Evolutionary conservation across 2,797 vertebrate genomes (phyloP).

Genomic region (Phalanger gymnotis): DNA sequence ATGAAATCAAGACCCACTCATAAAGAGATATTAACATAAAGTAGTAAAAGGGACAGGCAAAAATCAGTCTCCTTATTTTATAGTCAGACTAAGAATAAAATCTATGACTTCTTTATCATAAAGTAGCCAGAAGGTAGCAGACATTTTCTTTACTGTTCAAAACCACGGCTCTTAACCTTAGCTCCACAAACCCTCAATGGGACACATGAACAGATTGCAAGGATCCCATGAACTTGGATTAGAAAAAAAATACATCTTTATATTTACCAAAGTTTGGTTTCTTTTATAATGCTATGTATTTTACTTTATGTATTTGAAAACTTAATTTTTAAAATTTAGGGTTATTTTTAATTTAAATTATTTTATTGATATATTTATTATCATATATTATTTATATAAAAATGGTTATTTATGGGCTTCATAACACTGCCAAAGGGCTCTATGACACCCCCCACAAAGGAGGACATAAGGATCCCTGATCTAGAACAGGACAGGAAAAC

Average conservation of each 20-base stretch:
- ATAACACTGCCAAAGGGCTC: not conserved
- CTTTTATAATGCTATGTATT: not conserved
- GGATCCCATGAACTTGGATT: not conserved
- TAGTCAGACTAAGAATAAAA: not conserved
- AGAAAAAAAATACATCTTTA: not conserved
- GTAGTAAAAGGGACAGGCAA: not conserved
- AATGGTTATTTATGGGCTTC: not conserved
- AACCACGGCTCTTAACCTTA: not conserved
- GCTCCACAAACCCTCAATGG: not conserved
- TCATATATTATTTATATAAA: no score
- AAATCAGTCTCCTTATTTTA: not conserved
- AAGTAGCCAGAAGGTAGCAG: not conserved
- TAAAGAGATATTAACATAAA: not conserved
- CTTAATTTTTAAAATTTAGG: no score
- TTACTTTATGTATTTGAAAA: no score
- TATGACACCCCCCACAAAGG: no score
- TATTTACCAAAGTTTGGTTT: not conserved
- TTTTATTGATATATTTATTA: no score
- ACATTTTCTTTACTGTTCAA: not conserved
- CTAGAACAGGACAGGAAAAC: not conserved
- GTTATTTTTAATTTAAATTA: no score
- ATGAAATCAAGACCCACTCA: fast-evolving
- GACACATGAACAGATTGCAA: not conserved
- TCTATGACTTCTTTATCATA: not conserved
- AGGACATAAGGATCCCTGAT: no score